These are phyloP conservation scores for Dendrolimus punctatus DNA, from an alignment of 1,140 invertebrate species.

Conservation along the genomic window DNA sequence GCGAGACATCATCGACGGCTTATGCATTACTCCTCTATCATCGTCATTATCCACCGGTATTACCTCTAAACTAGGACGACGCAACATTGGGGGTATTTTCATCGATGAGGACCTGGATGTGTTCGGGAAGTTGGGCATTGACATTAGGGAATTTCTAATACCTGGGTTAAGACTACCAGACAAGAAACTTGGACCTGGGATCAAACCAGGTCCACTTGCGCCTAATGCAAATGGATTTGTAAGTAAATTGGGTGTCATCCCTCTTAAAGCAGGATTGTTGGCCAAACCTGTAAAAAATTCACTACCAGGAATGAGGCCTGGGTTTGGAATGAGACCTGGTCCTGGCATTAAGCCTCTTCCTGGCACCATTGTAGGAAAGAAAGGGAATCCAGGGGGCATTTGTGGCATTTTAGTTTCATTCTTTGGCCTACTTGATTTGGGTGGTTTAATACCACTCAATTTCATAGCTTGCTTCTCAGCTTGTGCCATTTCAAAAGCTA, in stretches of 20 bases:
- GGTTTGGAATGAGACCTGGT: slow-evolving; percentile 79
- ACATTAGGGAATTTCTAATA: slow-evolving; percentile 54
- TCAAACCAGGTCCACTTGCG: slow-evolving; percentile 49
- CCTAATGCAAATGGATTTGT: slow-evolving; percentile 67
- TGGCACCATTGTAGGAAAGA: slow-evolving; percentile 70
- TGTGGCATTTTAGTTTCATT: slow-evolving; percentile 75
- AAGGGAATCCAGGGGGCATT: slow-evolving; percentile 67
- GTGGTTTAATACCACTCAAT: slow-evolving; percentile 41
- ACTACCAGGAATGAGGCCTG: slow-evolving; percentile 63
- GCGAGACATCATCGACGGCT: slow-evolving; percentile 43
- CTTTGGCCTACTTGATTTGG: slow-evolving; percentile 73
- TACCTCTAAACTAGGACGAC: slow-evolving; percentile 68
- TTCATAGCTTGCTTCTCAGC: slow-evolving; percentile 54
- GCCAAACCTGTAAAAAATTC: slow-evolving; percentile 55
- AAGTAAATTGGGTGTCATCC: slow-evolving; percentile 49
- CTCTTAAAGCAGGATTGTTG: slow-evolving; percentile 59
- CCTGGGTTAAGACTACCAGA: slow-evolving; percentile 57
- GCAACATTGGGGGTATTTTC: slow-evolving; percentile 62
- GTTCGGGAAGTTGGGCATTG: slow-evolving; percentile 67
- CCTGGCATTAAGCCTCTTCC: slow-evolving; percentile 69
- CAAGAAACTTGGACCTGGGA: slow-evolving; percentile 70
- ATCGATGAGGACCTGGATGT: slow-evolving; percentile 68
- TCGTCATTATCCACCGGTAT: slow-evolving; percentile 66
- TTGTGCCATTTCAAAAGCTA: slow-evolving; percentile 53
- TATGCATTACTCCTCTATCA: slow-evolving; percentile 45